phyloP scores from a whole-genome alignment of 2,797 vertebrate species.

The Karalla daura region DNA sequence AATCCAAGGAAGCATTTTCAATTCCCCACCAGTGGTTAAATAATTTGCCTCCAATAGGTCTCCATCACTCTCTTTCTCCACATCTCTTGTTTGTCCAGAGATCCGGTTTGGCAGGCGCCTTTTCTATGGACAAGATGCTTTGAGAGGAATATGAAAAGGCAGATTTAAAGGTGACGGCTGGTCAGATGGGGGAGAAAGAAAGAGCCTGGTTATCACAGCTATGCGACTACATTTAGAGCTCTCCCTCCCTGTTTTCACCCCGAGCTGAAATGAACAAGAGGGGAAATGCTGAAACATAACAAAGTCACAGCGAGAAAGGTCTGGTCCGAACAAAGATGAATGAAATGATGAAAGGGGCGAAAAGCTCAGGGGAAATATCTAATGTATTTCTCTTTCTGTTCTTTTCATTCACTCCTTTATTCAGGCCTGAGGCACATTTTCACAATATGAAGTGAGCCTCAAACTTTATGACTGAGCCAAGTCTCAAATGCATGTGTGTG shows the following conservation, averaged over 20 bases:
- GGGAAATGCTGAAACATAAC: constrained; percentile 71
- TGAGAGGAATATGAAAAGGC: constrained; percentile 99
- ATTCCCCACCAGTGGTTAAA: constrained; percentile 87
- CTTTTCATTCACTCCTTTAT: constrained; percentile 60
- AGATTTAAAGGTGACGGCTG: constrained; percentile 99
- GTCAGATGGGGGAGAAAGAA: constrained; percentile 85
- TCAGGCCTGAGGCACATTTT: constrained; percentile 46
- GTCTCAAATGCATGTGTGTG: constrained; percentile 37
- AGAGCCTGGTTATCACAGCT: constrained; percentile 77
- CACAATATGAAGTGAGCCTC: constrained; percentile 52
- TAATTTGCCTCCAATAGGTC: constrained; percentile 92
- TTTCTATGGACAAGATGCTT: constrained; percentile 98
- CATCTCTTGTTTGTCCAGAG: constrained; percentile 93
- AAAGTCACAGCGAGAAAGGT: constrained; percentile 76
- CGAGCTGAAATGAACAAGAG: constrained; percentile 68
- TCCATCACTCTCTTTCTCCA: constrained; percentile 82
- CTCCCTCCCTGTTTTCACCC: constrained; percentile 71
- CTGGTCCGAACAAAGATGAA: constrained; percentile 67
- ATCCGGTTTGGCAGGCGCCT: constrained; percentile 96
- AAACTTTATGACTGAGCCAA: constrained; percentile 57
- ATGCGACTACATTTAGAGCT: constrained; percentile 74
- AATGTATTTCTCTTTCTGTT: constrained; percentile 64
- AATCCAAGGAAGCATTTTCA: constrained; percentile 82
- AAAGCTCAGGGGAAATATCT: constrained; percentile 69
- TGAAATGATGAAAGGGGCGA: constrained; percentile 61